Evolutionary conservation across 2,888 invertebrate genomes (phyloP).

Genomic region (Therioaphis trifolii): DNA sequence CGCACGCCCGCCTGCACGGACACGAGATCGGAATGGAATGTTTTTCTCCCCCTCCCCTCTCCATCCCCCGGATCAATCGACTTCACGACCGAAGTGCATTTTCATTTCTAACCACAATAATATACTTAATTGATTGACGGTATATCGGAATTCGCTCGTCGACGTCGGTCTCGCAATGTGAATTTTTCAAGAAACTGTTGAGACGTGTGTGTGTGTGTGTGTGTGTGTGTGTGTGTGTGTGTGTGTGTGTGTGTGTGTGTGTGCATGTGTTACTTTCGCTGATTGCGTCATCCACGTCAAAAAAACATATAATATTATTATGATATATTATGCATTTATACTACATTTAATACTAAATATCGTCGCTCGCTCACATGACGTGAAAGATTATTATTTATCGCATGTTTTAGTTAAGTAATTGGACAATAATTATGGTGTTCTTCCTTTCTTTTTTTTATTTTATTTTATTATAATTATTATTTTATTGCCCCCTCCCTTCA

Average conservation of each 20-base stretch:
- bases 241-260: no score
- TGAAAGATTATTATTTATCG: slow-evolving; percentile 45
- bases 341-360: no score
- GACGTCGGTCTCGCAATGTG: no score
- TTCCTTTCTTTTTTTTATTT: background rate
- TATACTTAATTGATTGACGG: no score
- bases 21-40: background rate
- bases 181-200: background rate
- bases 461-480: background rate
- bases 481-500: background rate
- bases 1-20: no score
- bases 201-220: no score
- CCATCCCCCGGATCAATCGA: no score
- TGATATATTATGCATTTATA: slow-evolving; percentile 4
- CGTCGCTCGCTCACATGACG: no score
- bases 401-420: slow-evolving; percentile 43
- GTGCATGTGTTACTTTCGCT: slow-evolving; percentile 27
- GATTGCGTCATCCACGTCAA: slow-evolving; percentile 19
- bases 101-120: no score
- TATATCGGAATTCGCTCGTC: no score
- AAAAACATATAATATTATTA: background rate
- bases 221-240: no score
- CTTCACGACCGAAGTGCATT: no score
- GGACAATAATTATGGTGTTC: slow-evolving; percentile 36
- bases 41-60: background rate